Evolutionary conservation across 2,797 vertebrate species (phyloP).

Genomic region (Poecile montanus): DNA sequence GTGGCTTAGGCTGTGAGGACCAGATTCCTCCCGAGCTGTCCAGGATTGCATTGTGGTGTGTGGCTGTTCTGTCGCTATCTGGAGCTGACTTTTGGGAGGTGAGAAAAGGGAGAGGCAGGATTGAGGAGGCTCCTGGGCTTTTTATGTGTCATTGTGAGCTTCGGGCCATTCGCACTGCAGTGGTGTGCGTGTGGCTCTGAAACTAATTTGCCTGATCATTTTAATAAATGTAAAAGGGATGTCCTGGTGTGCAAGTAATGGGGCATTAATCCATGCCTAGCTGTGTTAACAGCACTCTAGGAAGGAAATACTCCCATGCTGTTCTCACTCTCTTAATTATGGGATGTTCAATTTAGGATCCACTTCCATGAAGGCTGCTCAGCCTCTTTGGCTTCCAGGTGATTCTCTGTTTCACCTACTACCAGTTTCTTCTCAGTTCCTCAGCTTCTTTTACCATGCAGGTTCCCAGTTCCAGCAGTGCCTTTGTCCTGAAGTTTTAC

Average conservation of each 20-base stretch:
- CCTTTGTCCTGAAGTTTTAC: not conserved
- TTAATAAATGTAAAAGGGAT: slow-evolving; percentile 43
- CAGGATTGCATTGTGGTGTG: not conserved
- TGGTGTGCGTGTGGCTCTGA: not conserved
- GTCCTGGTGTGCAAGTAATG: slow-evolving; percentile 34
- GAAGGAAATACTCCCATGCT: not conserved
- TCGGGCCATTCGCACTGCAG: rapidly evolving
- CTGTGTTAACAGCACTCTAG: slow-evolving; percentile 46
- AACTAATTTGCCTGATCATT: slow-evolving; percentile 35
- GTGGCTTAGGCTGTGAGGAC: not conserved
- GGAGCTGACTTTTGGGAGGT: not conserved
- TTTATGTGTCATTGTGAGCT: not conserved
- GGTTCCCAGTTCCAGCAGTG: not conserved
- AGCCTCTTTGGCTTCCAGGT: not conserved
- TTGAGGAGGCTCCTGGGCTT: not conserved
- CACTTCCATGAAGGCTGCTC: not conserved
- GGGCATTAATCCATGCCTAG: slow-evolving; percentile 43
- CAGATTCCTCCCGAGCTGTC: not conserved
- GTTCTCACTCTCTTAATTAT: slow-evolving; percentile 1
- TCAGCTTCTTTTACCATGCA: not conserved
- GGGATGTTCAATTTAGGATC: not conserved
- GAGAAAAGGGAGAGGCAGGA: not conserved
- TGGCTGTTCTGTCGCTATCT: not conserved
- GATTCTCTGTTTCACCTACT: not conserved
- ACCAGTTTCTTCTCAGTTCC: not conserved